phyloP scores from a whole-genome alignment of 2,113 vertebrate species.

The Pachycephala philippinensis region DNA sequence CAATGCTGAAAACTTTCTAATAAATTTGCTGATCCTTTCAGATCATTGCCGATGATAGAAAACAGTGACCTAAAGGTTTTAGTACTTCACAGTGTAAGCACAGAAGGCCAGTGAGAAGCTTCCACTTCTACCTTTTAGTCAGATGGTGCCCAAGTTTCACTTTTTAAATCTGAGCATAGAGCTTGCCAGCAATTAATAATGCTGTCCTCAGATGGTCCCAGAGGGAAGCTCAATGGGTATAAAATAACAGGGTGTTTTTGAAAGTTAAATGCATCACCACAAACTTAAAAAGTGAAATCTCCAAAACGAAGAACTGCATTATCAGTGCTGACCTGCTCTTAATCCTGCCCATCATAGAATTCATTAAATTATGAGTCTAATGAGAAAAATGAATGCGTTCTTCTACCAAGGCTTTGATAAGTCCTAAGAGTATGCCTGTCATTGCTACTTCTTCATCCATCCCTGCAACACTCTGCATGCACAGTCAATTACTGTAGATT shows the following conservation, averaged over 20 bases:
- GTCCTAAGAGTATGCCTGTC: not conserved
- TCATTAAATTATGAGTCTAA: not conserved
- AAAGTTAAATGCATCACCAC: not conserved
- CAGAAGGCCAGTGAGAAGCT: not conserved
- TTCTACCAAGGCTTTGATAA: not conserved
- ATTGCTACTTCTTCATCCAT: not conserved
- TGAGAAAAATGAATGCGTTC: not conserved
- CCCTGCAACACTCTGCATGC: not conserved
- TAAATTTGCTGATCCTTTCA: not conserved
- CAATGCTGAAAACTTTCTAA: not conserved
- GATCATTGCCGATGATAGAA: not conserved
- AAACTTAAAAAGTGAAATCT: not conserved
- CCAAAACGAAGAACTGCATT: not conserved
- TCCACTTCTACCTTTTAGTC: not conserved
- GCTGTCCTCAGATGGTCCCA: not conserved
- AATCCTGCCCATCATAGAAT: not conserved
- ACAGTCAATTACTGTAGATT: not conserved
- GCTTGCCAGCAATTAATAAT: constrained; percentile 20
- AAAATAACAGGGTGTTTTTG: not conserved
- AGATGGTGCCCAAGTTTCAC: constrained; percentile 11
- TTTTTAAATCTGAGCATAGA: constrained; percentile 1
- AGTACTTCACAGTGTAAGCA: not conserved
- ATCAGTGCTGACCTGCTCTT: not conserved
- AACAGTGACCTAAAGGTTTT: not conserved
- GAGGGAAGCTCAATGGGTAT: not conserved